Evolutionary conservation across 2,113 vertebrate species (phyloP).

Genomic region (Plecotus auritus): DNA sequence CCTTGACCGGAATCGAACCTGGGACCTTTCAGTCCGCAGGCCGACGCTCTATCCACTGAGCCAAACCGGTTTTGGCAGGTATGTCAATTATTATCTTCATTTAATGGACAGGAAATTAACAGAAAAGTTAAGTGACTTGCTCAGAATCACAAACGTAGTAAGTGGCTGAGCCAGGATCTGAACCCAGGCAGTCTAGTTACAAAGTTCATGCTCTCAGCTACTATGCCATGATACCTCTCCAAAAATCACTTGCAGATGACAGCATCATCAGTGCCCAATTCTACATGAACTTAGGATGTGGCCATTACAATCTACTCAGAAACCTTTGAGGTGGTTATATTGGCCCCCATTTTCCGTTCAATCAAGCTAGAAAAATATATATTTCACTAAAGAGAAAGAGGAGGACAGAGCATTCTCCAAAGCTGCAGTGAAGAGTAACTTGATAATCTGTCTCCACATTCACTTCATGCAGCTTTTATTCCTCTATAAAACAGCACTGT

Average conservation of each 20-base stretch:
- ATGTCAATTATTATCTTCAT: background rate
- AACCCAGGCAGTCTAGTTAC: background rate
- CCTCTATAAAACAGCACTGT: background rate
- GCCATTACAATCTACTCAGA: background rate
- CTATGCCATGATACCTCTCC: background rate
- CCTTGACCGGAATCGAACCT: no score
- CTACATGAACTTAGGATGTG: background rate
- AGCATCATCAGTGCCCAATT: background rate
- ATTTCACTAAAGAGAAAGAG: background rate
- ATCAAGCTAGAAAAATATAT: background rate
- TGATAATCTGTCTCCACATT: constrained; percentile 55
- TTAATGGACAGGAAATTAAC: background rate
- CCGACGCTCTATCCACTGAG: no score
- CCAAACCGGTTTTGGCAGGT: no score
- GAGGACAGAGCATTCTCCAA: background rate
- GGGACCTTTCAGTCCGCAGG: no score
- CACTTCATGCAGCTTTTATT: constrained; percentile 54
- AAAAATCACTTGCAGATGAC: background rate
- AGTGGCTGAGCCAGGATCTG: background rate
- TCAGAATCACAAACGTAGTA: background rate
- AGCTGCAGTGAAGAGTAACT: constrained; percentile 48
- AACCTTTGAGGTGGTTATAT: background rate
- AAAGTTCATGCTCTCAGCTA: background rate
- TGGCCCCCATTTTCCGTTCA: background rate
- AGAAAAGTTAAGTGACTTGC: background rate